Percentiles rank a stretch among this genome's conserved stretches.
Conservation (phyloP, 2,797 vertebrate genomes). For the Parauchenoglanis ngamensis region DNA sequence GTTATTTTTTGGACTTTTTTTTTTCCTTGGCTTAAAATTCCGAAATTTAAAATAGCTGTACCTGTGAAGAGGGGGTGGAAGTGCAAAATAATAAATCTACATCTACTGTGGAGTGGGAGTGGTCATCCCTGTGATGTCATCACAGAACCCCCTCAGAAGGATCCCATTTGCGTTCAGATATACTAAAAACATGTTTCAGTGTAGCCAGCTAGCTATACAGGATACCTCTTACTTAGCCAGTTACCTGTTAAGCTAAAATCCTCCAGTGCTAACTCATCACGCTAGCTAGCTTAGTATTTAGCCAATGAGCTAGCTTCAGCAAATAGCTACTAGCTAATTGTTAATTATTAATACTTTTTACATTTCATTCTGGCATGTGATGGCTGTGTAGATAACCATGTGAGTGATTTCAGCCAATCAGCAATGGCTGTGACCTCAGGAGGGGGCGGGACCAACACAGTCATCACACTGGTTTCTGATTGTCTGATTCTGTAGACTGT, state of each 20-base stretch:
- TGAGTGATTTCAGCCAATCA: background rate
- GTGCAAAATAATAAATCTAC: background rate
- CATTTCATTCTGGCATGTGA: background rate
- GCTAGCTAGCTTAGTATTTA: background rate
- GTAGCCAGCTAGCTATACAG: background rate
- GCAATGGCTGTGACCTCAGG: background rate
- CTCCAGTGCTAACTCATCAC: background rate
- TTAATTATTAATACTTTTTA: background rate
- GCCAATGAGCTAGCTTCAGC: background rate
- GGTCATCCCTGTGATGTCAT: background rate
- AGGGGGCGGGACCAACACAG: background rate
- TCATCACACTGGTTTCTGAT: background rate
- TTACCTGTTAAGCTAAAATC: background rate
- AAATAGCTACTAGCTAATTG: background rate
- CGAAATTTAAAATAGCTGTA: background rate
- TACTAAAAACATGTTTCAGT: background rate
- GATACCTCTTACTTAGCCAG: background rate
- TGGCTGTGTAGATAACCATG: background rate
- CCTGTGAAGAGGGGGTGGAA: background rate
- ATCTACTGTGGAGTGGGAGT: background rate
- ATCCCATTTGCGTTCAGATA: background rate
- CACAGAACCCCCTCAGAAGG: background rate
- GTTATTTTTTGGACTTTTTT: constrained; percentile 26
- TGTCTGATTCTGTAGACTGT: background rate
- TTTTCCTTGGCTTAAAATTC: background rate